Base-by-base conservation (phyloP, 1,140 invertebrate genomes). In the Orchestia grillus region DNA sequence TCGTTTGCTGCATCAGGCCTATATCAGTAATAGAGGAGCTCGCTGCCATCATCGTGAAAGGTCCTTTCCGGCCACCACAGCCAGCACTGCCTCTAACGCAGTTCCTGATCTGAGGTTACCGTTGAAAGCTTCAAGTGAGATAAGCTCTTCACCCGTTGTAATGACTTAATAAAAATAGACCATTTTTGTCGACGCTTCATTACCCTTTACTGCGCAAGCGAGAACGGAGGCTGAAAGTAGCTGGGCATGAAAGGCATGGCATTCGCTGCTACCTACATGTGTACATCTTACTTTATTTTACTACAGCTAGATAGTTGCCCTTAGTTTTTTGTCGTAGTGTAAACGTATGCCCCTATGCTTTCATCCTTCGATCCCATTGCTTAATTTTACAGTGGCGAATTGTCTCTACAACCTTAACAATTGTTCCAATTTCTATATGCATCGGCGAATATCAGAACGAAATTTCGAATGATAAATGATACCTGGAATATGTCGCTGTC, bases 351-450 rank as follows among this genome's bases (percentile, higher is more conserved):
- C 44, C 92, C 92, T 44, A 11, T 94, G 28, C 88, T 94, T 44
- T 94, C 92, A 94, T 94, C 92, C 43, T 94, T 94, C 92, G 92
- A 23, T 87, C 77, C 41, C 57, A 88, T 88, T 44, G 96, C 19
- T 36, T 87, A 44, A 88, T 15, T 36, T 77, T 77, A 19, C 36
- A 77, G 62, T 77, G 11, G 62, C 36, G 62, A 77, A 28, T 77
- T 77, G 62, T 77, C 62, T 77, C 11, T 77, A 28, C 28, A 28
- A 77, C 11, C 62, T 77, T 77, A 28, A 77, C 11, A 77, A 77
- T 19, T 77, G 28, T 36, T 8, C 36, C 36, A 77, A 36, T 77
- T 77, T 15, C 1, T 28, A 36, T 36, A 23, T 77, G 15, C 36
- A 36, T 77, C 62, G 28, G 36, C 1, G 15, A 77, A 77, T 77